Evolutionary conservation across 2,888 invertebrate genomes (phyloP).

Genomic region (Polydesmus complanatus): DNA sequence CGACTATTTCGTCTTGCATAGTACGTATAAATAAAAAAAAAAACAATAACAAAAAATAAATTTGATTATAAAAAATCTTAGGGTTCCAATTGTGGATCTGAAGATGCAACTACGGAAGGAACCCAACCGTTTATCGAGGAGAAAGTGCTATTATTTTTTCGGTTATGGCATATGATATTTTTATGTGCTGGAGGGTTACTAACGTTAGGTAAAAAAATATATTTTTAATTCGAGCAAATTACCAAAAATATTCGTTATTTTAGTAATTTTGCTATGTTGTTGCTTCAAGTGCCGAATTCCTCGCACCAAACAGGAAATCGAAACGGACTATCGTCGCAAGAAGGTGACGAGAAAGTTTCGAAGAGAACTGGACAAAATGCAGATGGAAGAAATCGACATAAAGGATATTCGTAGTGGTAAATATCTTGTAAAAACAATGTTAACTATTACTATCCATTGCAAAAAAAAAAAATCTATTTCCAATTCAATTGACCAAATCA

Average conservation of each 20-base stretch:
- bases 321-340: slow-evolving; percentile 75
- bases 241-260: slow-evolving; percentile 23
- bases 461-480: not conserved
- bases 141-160: slow-evolving; percentile 15
- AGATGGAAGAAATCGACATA: slow-evolving; percentile 69
- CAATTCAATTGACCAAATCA: too few relatives aligned
- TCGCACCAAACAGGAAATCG: slow-evolving; percentile 86
- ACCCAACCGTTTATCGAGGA: slow-evolving; percentile 11
- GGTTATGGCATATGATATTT: slow-evolving; percentile 19
- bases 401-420: slow-evolving; percentile 31
- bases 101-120: not conserved
- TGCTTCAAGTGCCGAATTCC: slow-evolving; percentile 83
- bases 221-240: too few relatives aligned
- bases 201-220: slow-evolving; percentile 16
- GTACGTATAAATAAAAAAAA: not conserved
- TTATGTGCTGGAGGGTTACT: slow-evolving; percentile 17
- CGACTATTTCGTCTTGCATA: not conserved
- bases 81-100: not conserved
- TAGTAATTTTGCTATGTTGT: slow-evolving; percentile 76
- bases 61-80: too few relatives aligned
- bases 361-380: slow-evolving; percentile 61
- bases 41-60: too few relatives aligned
- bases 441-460: not conserved
- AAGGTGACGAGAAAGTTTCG: slow-evolving; percentile 69
- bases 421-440: not conserved